Evolutionary conservation across 2,797 vertebrate genomes (phyloP), one percentile per base, ranked within the genome.

Genomic region (Chelon labrosus): DNA sequence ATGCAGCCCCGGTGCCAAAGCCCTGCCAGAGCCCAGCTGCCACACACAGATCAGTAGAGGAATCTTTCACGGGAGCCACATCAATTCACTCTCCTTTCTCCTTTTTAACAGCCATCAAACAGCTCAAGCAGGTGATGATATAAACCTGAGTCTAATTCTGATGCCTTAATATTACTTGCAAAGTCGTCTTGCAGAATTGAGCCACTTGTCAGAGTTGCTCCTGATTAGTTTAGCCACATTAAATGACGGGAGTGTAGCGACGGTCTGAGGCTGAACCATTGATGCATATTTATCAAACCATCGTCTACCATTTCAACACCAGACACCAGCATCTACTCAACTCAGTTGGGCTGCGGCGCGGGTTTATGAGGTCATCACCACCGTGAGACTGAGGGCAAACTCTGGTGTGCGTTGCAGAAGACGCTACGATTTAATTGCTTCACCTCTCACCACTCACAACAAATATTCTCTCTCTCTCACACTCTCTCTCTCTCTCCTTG

Each of bases 21-120:
- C 65, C 61, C 59, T 83, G 85, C 85, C 83, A 77, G 76, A 85
- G 81, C 85, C 77, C 88, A 90, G 89, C 85, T 92, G 89, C 89
- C 87, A 86, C 84, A 44, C 75, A 78, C 88, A 89, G 72, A 90
- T 89, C 85, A 80, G 83, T 56, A 84, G 70, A 54, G 50, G 1
- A 64, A 86, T 85, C 84, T 82, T 3, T 80, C 65, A 80, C 71
- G 66, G 72, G 58, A 81, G 76, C 81, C 85, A 83, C 87, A 86
- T 83, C 74, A 75, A 31, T 63, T 80, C 77, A 17, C 57, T 73
- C 68, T 67, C 63, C 20, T n/a, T 41, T 64, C 66, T 68, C 22
- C 14, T 52, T 70, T 59, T n/a, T 39, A 72, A 83, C 70, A 77
- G 77, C 61, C 42, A 77, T 63, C n/a, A 47, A 67, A 68, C 65